Evolutionary conservation across 2,888 invertebrate species (phyloP).

Genomic region (Eupithecia insigniata): DNA sequence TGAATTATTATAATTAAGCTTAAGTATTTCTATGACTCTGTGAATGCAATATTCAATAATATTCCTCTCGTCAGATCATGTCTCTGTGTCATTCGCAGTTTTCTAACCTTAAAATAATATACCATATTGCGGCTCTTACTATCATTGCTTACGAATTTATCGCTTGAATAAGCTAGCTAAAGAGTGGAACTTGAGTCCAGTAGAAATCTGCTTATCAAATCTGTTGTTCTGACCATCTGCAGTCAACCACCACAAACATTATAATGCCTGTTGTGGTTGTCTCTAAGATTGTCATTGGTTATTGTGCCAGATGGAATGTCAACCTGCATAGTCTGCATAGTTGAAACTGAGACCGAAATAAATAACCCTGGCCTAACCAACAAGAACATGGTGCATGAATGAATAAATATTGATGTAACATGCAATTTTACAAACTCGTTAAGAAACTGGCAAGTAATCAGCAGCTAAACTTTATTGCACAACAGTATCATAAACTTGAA

Average conservation of each 20-base stretch:
- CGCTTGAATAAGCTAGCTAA: slow-evolving; percentile 19
- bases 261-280: neutral
- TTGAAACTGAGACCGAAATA: slow-evolving; percentile 21
- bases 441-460: neutral
- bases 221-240: neutral
- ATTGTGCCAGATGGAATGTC: slow-evolving; percentile 22
- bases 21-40: neutral
- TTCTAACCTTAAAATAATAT: slow-evolving; percentile 27
- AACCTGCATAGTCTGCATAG: slow-evolving; percentile 11
- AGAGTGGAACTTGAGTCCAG: slow-evolving; percentile 10
- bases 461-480: too few species aligned
- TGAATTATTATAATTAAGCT: neutral
- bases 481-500: too few species aligned
- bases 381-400: neutral
- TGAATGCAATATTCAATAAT: neutral
- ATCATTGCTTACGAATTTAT: slow-evolving; percentile 1
- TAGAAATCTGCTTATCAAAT: neutral
- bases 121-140: slow-evolving; percentile 11
- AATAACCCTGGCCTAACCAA: slow-evolving; percentile 23
- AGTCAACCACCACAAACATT: neutral
- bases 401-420: neutral
- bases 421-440: neutral
- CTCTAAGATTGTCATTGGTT: slow-evolving; percentile 17
- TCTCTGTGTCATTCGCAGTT: neutral
- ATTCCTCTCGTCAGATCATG: neutral